Evolutionary conservation across 2,797 vertebrate species (phyloP).

Genomic region (Liparis tanakae): DNA sequence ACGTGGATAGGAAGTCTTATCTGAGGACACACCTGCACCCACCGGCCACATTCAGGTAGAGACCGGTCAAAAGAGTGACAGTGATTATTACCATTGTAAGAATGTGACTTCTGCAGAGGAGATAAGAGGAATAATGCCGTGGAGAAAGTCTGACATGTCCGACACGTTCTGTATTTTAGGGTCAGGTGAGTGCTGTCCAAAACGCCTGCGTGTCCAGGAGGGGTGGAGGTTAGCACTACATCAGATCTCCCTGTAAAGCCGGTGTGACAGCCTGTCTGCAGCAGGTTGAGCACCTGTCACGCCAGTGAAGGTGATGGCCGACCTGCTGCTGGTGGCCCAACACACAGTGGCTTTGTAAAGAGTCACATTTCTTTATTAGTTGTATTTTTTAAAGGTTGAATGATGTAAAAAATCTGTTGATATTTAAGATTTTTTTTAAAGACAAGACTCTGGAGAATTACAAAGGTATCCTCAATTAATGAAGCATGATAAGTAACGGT

Average conservation of each 20-base stretch:
- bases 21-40: slow-evolving; percentile 1
- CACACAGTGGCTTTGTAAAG: slow-evolving; percentile 19
- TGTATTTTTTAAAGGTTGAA: slow-evolving; percentile 5
- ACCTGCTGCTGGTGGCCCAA: slow-evolving; percentile 15
- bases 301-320: slow-evolving; percentile 28
- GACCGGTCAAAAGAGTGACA: not conserved
- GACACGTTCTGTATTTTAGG: not conserved
- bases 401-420: too few relatives aligned
- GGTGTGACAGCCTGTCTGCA: slow-evolving; percentile 53
- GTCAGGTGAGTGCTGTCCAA: not conserved
- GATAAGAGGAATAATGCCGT: not conserved
- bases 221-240: slow-evolving; percentile 24
- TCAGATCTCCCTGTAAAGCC: slow-evolving; percentile 46
- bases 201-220: slow-evolving; percentile 17
- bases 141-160: not conserved
- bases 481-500: too few relatives aligned
- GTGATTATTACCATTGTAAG: not conserved
- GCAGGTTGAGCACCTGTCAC: slow-evolving; percentile 61
- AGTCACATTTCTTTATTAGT: slow-evolving; percentile 9
- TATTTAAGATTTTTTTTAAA: too few relatives aligned
- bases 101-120: not conserved
- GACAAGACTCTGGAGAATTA: too few relatives aligned
- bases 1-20: slow-evolving; percentile 4
- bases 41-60: not conserved
- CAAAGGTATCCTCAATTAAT: too few relatives aligned